phyloP scores from a whole-genome alignment of 2,797 vertebrate species.

The Miichthys miiuy region DNA sequence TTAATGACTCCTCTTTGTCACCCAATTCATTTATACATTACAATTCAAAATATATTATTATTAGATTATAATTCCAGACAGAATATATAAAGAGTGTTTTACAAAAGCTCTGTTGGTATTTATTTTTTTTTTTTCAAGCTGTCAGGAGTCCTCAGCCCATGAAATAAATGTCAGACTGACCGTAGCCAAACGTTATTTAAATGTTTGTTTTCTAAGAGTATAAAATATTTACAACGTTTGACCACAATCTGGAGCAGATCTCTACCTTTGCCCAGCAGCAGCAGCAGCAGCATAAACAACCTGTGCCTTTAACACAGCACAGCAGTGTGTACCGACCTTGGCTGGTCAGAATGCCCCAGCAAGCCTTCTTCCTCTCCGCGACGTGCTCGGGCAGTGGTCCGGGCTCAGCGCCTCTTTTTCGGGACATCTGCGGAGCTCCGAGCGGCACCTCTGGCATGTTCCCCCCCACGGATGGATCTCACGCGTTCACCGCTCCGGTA shows the following conservation, averaged over 20 bases:
- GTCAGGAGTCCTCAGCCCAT: not conserved
- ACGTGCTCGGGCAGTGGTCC: conserved; percentile 67
- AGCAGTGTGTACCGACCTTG: conserved; percentile 89
- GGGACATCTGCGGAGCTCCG: conserved; percentile 55
- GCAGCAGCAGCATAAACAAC: not conserved
- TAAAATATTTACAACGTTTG: not conserved
- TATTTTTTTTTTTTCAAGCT: not conserved
- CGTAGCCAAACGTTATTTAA: no score
- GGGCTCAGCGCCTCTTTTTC: conserved; percentile 66
- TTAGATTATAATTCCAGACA: no score
- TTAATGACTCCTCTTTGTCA: no score
- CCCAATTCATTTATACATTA: no score
- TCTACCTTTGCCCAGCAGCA: not conserved
- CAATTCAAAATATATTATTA: no score
- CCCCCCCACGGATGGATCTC: not conserved
- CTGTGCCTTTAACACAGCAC: not conserved
- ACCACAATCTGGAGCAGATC: not conserved
- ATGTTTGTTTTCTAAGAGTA: not conserved
- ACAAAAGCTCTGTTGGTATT: no score
- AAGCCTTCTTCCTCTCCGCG: conserved; percentile 86
- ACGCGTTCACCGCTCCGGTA: not conserved
- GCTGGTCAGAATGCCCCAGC: conserved; percentile 95
- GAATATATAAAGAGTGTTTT: no score
- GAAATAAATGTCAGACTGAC: not conserved
- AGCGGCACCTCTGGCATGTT: conserved; percentile 83